phyloP scores from a whole-genome alignment of 2,888 invertebrate species.

The Apantesis nais region DNA sequence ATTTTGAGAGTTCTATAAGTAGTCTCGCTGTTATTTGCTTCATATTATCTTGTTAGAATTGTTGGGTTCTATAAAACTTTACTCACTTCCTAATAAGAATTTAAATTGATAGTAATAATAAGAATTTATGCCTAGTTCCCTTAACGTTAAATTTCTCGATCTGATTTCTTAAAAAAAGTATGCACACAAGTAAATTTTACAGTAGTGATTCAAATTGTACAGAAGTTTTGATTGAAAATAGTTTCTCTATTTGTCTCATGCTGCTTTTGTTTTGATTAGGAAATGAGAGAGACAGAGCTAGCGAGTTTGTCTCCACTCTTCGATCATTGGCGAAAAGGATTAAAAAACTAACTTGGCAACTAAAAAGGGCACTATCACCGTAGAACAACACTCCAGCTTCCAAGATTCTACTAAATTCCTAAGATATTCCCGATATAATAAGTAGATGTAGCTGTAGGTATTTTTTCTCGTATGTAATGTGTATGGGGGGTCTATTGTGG shows the following conservation, averaged over 20 bases:
- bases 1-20: not conserved
- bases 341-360: not conserved
- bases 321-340: not conserved
- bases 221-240: not conserved
- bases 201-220: not conserved
- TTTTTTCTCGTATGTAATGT: constrained; percentile 16
- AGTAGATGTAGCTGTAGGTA: not conserved
- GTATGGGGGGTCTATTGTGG: constrained; percentile 22
- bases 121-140: not conserved
- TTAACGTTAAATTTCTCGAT: not conserved
- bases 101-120: not conserved
- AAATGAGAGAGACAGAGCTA: not conserved
- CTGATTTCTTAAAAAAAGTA: not conserved
- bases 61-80: not conserved
- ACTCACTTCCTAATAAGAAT: not conserved
- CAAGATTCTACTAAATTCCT: not conserved
- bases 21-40: not conserved
- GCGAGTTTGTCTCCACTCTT: not conserved
- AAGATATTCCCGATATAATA: constrained; percentile 2
- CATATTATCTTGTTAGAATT: not conserved
- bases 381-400: not conserved
- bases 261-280: not conserved
- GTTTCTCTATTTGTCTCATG: not conserved
- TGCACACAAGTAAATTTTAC: not conserved
- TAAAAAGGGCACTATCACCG: not conserved